These are phyloP conservation scores for Stichopus horrens DNA, from an alignment of 53 echinoderm and acorn worm genomes.

Conservation along the genomic window DNA sequence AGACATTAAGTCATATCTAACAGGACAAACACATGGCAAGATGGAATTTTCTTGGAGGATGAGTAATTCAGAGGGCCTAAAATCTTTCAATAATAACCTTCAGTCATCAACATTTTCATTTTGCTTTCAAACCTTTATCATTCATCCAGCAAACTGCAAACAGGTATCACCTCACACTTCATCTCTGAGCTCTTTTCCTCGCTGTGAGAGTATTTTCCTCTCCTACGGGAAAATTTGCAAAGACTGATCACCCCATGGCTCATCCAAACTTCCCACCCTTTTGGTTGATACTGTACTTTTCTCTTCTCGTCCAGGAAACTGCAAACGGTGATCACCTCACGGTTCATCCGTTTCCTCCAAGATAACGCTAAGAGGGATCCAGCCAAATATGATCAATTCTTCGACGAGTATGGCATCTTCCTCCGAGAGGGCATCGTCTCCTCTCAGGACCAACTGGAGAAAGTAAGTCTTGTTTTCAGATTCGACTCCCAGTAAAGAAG, in stretches of 20 bases:
- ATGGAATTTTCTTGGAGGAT: no score
- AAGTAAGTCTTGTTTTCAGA: constrained; percentile 53
- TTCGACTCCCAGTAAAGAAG: no score
- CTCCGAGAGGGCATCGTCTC: constrained; percentile 93
- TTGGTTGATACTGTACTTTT: neutral
- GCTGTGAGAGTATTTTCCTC: no score
- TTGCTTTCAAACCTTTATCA: no score
- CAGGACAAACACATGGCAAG: no score
- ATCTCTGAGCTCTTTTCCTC: constrained; percentile 57
- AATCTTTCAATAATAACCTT: no score
- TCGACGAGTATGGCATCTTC: constrained; percentile 85
- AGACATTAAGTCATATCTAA: no score
- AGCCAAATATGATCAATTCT: constrained; percentile 83
- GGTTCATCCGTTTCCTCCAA: constrained; percentile 74
- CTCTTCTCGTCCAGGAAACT: constrained; percentile 62
- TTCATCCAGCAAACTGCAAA: constrained; percentile 69
- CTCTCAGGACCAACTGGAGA: constrained; percentile 87
- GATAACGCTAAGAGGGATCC: constrained; percentile 84
- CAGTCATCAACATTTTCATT: no score
- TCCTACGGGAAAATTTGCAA: no score
- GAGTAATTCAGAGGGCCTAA: no score
- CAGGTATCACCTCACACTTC: constrained; percentile 78
- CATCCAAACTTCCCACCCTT: no score
- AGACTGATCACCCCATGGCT: no score
- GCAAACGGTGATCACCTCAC: constrained; percentile 75